These are phyloP conservation scores for Ips nitidus DNA, from an alignment of 1,140 invertebrate genomes.

Conservation along the genomic window DNA sequence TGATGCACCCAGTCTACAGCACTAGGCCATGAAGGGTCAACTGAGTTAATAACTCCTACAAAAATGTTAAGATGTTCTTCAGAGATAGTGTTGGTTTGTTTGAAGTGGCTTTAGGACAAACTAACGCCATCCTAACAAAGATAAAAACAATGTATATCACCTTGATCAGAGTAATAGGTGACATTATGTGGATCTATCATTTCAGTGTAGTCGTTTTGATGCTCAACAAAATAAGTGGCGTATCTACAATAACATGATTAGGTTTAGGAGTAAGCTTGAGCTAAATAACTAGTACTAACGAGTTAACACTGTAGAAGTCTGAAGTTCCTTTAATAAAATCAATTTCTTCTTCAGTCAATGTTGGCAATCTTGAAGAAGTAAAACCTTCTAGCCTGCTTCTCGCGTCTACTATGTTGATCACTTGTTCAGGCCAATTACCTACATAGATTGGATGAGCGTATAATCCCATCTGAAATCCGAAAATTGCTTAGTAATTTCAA, in stretches of 20 bases:
- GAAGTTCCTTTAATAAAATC: slow-evolving; percentile 55
- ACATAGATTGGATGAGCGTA: slow-evolving; percentile 66
- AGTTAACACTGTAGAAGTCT: slow-evolving; percentile 45
- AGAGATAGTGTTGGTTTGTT: too few species aligned
- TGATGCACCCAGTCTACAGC: slow-evolving; percentile 8
- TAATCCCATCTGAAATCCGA: slow-evolving; percentile 58
- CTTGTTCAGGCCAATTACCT: slow-evolving; percentile 65
- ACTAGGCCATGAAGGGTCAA: slow-evolving; percentile 26
- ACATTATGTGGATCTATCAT: slow-evolving; percentile 7
- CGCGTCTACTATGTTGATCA: slow-evolving; percentile 60
- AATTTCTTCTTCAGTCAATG: slow-evolving; percentile 63
- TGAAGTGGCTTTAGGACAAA: too few species aligned
- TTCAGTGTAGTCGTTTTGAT: slow-evolving; percentile 9
- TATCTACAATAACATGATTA: slow-evolving; percentile 10
- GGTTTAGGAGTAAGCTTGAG: background rate
- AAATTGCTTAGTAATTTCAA: background rate
- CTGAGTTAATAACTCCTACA: too few species aligned
- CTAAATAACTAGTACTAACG: slow-evolving; percentile 9
- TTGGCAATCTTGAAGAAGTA: slow-evolving; percentile 59
- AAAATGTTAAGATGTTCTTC: too few species aligned
- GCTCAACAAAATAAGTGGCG: slow-evolving; percentile 13
- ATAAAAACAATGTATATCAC: background rate
- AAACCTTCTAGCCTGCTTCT: slow-evolving; percentile 62
- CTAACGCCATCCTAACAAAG: too few species aligned
- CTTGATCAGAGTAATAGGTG: slow-evolving; percentile 21